phyloP scores from a whole-genome alignment of 2,888 invertebrate species.

The Dysmachus trigonus region DNA sequence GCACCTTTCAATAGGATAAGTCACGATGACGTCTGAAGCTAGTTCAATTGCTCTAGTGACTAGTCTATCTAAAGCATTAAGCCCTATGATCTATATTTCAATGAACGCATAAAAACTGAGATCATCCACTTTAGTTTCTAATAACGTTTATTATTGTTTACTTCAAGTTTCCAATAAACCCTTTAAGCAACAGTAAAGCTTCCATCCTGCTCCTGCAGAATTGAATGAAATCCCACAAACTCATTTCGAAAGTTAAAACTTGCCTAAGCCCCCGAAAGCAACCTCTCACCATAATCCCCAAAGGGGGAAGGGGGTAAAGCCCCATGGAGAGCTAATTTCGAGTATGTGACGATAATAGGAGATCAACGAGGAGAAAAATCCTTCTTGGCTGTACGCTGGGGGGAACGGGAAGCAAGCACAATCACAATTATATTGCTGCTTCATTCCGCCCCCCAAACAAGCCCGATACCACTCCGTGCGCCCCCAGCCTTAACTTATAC shows the following conservation, averaged over 20 bases:
- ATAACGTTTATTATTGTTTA: background rate
- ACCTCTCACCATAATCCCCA: background rate
- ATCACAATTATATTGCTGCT: background rate
- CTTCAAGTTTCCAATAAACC: background rate
- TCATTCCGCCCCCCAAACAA: background rate
- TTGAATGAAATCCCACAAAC: background rate
- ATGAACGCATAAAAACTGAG: background rate
- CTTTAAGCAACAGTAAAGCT: background rate
- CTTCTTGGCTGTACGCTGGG: background rate
- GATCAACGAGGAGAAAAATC: background rate
- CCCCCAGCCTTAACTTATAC: background rate
- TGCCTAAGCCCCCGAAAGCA: background rate
- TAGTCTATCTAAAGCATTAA: no score
- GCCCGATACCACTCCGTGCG: background rate
- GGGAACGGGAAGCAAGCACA: background rate
- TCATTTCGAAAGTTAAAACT: background rate
- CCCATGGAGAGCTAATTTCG: background rate
- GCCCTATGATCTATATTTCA: background rate
- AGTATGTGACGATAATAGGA: conserved; percentile 9
- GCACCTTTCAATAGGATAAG: no score
- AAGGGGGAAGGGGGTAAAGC: background rate
- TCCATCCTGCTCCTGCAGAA: background rate
- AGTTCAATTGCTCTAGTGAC: no score
- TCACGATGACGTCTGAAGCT: no score
- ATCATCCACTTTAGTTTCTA: background rate